Base-by-base conservation (phyloP, 2,113 vertebrate species). In the Apistogramma diplotaenia region DNA sequence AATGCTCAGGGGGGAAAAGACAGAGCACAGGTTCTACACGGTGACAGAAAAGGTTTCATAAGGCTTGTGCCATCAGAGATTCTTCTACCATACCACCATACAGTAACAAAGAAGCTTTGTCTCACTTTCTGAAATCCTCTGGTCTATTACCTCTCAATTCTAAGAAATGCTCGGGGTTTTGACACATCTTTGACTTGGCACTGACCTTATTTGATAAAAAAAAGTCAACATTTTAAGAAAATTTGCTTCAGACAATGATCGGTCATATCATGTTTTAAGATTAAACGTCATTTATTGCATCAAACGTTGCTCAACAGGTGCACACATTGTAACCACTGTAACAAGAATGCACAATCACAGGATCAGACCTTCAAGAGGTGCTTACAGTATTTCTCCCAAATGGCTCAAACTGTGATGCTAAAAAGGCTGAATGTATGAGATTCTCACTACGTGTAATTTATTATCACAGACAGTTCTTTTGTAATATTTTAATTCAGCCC, bases 1-100 rank as follows among this genome's bases (percentile, higher is more conserved):
- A 60, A 15, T 5, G 53, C 60, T 76, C 46, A 55, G 35, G 35
- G n/a, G 58, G 49, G 2, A 33, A 76, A 60, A 67, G 54, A 58
- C 23, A 29, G 74, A 35, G 71, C 15, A 61, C 19, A 49, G 27
- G n/a, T 65, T 82, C 75, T 59, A 71, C n/a, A 70, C 25, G 51
- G 65, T 70, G 76, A 70, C 8, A 21, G 31, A 81, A 57, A 85
- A 75, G 5, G n/a, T 59, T 74, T 74, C 53, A 61, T 56, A 8
- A 51, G 65, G 25, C 19, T 54, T 62, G 19, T 7, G 27, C 11
- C 70, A 8, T 54, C 56, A 16, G 33, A 81, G 5, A 37, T 31
- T 61, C 25, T 7, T 49, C 29, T 21, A 15, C 37, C 54, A 11
- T 1, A 29, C 12, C 18, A 19, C 19, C 21, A n/a, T 67, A 35